Conservation (phyloP, 1,140 invertebrate genomes). For the Drosophila seguyi region DNA sequence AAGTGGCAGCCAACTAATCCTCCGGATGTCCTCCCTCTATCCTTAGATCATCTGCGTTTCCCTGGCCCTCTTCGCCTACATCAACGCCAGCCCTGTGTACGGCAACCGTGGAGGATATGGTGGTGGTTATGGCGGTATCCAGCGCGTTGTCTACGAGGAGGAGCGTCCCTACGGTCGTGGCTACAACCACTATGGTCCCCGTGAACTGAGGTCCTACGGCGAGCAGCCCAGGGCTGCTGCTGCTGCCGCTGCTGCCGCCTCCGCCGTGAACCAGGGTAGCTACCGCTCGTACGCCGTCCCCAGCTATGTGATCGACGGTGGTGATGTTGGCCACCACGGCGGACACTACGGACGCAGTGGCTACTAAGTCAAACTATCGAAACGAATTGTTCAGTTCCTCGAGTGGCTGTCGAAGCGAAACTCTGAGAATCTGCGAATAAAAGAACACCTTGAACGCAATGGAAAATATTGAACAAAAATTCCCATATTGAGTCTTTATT, state of each 20-base stretch:
- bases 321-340: conserved; percentile 28
- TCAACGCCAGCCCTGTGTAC: conserved; percentile 53
- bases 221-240: conserved; percentile 46
- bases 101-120: conserved; percentile 43
- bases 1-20: conserved; percentile 45
- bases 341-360: conserved; percentile 23
- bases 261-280: conserved; percentile 41
- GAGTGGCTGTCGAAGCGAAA: conserved; percentile 48
- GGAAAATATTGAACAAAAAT: conserved; percentile 70
- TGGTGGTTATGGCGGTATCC: conserved; percentile 13
- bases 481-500: conserved; percentile 7
- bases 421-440: conserved; percentile 45
- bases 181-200: conserved; percentile 15
- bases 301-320: conserved; percentile 45
- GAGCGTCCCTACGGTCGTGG: conserved; percentile 16
- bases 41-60: conserved; percentile 55
- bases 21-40: not conserved
- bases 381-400: conserved; percentile 21
- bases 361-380: conserved; percentile 53
- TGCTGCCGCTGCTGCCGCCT: conserved; percentile 35
- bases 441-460: conserved; percentile 40
- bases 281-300: conserved; percentile 50
- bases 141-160: conserved; percentile 51
- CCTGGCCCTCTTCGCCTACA: conserved; percentile 63
- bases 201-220: conserved; percentile 14